These are phyloP conservation scores for Epinephelus fuscoguttatus DNA, from an alignment of 2,113 vertebrate genomes.

Conservation along the genomic window DNA sequence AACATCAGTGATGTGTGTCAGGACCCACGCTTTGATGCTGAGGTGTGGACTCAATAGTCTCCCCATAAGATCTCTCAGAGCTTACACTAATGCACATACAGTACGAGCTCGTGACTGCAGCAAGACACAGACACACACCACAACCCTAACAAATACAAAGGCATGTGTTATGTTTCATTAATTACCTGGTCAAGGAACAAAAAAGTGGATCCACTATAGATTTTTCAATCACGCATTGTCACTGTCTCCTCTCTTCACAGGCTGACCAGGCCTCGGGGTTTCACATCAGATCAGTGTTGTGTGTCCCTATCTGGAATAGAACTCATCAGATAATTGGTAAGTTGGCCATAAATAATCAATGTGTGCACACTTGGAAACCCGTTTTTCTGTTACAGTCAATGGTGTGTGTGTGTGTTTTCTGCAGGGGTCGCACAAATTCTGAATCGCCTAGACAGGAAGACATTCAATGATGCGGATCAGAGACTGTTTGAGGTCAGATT, in stretches of 20 bases:
- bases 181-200: background rate
- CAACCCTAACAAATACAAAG: background rate
- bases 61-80: background rate
- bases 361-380: background rate
- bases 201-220: background rate
- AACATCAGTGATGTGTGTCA: conserved; percentile 89
- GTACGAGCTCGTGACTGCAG: background rate
- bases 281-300: conserved; percentile 87
- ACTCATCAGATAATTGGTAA: conserved; percentile 88
- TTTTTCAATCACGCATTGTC: background rate
- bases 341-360: conserved; percentile 46
- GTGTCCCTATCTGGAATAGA: conserved; percentile 88
- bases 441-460: conserved; percentile 87
- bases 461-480: conserved; percentile 87
- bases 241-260: conserved; percentile 61
- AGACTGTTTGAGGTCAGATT: conserved; percentile 85
- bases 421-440: conserved; percentile 87
- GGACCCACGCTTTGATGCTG: conserved; percentile 88
- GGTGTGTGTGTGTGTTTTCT: conserved; percentile 18
- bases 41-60: conserved; percentile 72
- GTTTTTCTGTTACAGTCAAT: background rate
- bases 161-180: background rate
- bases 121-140: background rate
- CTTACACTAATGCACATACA: conserved; percentile 3
- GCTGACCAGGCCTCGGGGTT: conserved; percentile 87